Base-by-base conservation (phyloP, 1,140 invertebrate genomes). In the Diachasmimorpha longicaudata region DNA sequence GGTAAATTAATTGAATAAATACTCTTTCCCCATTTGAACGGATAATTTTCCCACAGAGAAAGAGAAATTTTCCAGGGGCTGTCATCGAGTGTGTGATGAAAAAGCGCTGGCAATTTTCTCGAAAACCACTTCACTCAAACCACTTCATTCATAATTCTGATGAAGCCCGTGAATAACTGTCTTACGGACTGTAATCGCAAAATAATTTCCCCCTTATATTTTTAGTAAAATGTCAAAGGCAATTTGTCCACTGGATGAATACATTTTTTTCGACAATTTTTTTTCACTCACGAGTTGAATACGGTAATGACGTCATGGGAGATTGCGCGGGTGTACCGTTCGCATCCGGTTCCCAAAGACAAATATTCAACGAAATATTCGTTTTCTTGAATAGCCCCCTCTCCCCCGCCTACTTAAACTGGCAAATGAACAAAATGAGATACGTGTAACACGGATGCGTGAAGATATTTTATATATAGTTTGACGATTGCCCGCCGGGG, bases 241-340 rank as follows among this genome's bases (percentile, higher is more conserved):
- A 68, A 67, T 71, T 76, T 44, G 63, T 73, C 55, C 13, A 39
- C 36, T 14, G 14, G 0, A 25, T 31, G 21, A 55, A 55, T 68
- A 68, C 19, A 25, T n/a, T n/a, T 31, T 72, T 31, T 52, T 55
- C 63, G 37, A 21, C 52, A n/a, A 25, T 63, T 71, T 31, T 31
- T 21, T 42, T 70, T 70, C 21, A 48, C 21, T 25, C 21, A 11
- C n/a, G 6, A 10, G 2, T 44, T 70, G 42, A 46, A 52, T 46
- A 55, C 14, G 19, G 19, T 55, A 19, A 55, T 55, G 48, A 55
- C 48, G 69, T 71, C 39, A 55, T 36, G 37, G 52, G 71, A 72
- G 14, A 72, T 72, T 72, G 71, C 52, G 52, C 71, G 71, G 25
- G 36, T 55, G 19, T 72, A 72, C 71, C 71, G 71, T 72, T 55